Conservation (phyloP, 2,888 invertebrate species). For the Nomada goodeniana region DNA sequence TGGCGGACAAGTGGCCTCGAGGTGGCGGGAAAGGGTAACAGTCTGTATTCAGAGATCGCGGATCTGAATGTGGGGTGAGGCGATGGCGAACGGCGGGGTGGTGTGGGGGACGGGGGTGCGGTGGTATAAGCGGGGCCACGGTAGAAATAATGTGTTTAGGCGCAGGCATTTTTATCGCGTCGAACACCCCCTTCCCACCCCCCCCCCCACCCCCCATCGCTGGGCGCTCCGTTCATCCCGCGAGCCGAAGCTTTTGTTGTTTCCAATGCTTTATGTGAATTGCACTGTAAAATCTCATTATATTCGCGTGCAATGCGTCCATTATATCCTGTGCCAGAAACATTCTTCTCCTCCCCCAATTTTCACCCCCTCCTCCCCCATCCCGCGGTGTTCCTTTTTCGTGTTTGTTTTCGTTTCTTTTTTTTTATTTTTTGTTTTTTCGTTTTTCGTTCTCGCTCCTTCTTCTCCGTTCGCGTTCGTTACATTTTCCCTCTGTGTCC, state of each 20-base stretch:
- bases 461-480: not conserved
- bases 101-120: conserved; percentile 31
- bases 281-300: conserved; percentile 83
- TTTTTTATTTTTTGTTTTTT: not conserved
- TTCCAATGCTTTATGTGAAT: conserved; percentile 83
- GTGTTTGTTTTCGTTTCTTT: not conserved
- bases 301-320: conserved; percentile 80
- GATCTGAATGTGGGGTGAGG: conserved; percentile 3
- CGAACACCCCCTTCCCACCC: conserved; percentile 23
- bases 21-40: conserved; percentile 60
- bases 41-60: conserved; percentile 63
- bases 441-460: not conserved
- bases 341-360: conserved; percentile 73
- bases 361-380: conserved; percentile 57
- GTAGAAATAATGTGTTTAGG: conserved; percentile 81
- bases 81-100: conserved; percentile 21
- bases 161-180: conserved; percentile 79
- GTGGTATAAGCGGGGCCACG: conserved; percentile 70
- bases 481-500: not conserved
- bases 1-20: conserved; percentile 41
- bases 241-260: conserved; percentile 73
- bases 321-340: conserved; percentile 80
- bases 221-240: conserved; percentile 30
- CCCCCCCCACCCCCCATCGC: conserved; percentile 19
- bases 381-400: conserved; percentile 23